These are phyloP conservation scores for Dryocosmus kuriphilus DNA, from an alignment of 2,888 invertebrate genomes.

Conservation along the genomic window DNA sequence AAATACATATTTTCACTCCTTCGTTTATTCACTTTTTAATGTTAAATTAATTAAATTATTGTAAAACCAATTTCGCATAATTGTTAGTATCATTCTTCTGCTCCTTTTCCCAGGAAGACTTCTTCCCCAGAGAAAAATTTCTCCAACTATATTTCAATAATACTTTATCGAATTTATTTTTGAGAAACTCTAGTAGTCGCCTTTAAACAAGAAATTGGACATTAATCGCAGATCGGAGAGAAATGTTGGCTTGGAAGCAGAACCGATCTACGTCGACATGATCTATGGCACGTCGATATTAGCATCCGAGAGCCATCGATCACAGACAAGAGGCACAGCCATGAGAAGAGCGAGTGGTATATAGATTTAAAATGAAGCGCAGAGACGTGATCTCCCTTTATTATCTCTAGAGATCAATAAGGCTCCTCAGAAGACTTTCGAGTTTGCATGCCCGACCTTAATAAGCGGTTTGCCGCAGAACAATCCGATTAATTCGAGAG, in stretches of 20 bases:
- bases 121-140: too few species aligned
- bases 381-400: constrained; percentile 60
- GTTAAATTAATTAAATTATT: too few species aligned
- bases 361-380: constrained; percentile 64
- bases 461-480: constrained; percentile 75
- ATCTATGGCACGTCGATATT: constrained; percentile 47
- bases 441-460: constrained; percentile 72
- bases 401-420: constrained; percentile 64
- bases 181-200: neutral
- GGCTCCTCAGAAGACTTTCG: constrained; percentile 53
- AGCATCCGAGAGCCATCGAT: constrained; percentile 57
- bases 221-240: constrained; percentile 26
- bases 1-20: too few species aligned
- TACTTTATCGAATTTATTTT: neutral
- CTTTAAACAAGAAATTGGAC: constrained; percentile 34
- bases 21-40: too few species aligned
- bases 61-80: too few species aligned
- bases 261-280: constrained; percentile 43
- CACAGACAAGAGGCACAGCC: neutral
- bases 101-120: too few species aligned
- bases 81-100: too few species aligned
- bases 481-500: constrained; percentile 76
- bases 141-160: too few species aligned
- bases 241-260: constrained; percentile 47
- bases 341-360: constrained; percentile 48